Percentiles rank a stretch among this genome's conserved stretches.
Evolutionary conservation across 2,113 vertebrate genomes (phyloP).

Genomic region (Apeltes quadracus): DNA sequence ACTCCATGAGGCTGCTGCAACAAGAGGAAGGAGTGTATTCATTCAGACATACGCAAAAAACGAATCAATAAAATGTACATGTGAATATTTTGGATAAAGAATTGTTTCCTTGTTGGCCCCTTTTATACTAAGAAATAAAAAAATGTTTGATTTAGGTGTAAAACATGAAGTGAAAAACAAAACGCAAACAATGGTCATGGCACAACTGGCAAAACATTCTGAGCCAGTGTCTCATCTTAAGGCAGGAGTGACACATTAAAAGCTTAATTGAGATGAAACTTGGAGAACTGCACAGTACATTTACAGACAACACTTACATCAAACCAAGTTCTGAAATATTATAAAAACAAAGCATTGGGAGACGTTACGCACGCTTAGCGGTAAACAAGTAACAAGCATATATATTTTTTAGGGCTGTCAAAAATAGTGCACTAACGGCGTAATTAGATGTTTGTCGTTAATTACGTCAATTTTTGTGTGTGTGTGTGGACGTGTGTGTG

Average conservation of each 20-base stretch:
- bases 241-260: not conserved
- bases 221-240: not conserved
- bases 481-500: too few relatives aligned
- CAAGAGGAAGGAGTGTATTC: constrained; percentile 10
- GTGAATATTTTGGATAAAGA: not conserved
- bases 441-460: too few relatives aligned
- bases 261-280: not conserved
- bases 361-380: not conserved
- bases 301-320: constrained; percentile 2
- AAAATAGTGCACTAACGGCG: too few relatives aligned
- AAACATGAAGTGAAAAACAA: constrained; percentile 4
- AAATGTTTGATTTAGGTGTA: not conserved
- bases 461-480: too few relatives aligned
- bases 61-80: constrained; percentile 11
- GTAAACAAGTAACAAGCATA: not conserved
- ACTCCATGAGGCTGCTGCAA: constrained; percentile 20
- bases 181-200: not conserved
- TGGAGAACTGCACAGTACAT: constrained; percentile 1
- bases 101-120: not conserved
- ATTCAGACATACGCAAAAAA: constrained; percentile 22
- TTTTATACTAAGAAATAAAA: not conserved
- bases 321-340: not conserved
- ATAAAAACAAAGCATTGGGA: not conserved
- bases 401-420: too few relatives aligned
- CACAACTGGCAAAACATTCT: not conserved